These are phyloP conservation scores for Thaumatotibia leucotreta DNA, from an alignment of 1,140 invertebrate species.

Conservation along the genomic window DNA sequence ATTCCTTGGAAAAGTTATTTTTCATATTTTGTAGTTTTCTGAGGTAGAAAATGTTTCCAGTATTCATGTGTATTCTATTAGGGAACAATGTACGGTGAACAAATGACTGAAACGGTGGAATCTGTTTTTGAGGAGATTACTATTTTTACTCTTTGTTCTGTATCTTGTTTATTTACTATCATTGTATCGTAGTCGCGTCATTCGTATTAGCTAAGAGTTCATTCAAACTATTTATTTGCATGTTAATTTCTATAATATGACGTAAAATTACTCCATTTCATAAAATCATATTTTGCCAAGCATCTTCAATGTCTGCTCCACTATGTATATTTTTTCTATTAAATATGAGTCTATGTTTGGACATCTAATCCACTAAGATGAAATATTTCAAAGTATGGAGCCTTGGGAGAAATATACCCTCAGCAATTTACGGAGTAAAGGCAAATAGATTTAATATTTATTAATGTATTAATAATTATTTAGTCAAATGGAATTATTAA, in stretches of 20 bases:
- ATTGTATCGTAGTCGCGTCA: no score
- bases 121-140: no score
- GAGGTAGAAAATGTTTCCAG: background rate
- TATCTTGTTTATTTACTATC: background rate
- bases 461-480: no score
- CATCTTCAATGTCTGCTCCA: no score
- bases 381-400: background rate
- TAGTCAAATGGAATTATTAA: background rate
- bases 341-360: background rate
- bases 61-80: background rate
- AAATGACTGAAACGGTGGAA: background rate
- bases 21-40: background rate
- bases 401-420: background rate
- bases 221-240: no score
- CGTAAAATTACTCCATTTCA: no score
- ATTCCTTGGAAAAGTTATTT: slow-evolving; percentile 2
- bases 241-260: no score
- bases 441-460: slow-evolving; percentile 1
- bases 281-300: no score
- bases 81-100: background rate
- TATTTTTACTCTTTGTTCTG: no score
- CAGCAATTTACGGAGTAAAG: background rate
- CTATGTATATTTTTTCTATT: background rate
- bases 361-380: background rate
- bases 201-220: no score